Evolutionary conservation across 2,888 invertebrate genomes (phyloP), one percentile per base, ranked within the genome.

Genomic region (Blomia tropicalis): DNA sequence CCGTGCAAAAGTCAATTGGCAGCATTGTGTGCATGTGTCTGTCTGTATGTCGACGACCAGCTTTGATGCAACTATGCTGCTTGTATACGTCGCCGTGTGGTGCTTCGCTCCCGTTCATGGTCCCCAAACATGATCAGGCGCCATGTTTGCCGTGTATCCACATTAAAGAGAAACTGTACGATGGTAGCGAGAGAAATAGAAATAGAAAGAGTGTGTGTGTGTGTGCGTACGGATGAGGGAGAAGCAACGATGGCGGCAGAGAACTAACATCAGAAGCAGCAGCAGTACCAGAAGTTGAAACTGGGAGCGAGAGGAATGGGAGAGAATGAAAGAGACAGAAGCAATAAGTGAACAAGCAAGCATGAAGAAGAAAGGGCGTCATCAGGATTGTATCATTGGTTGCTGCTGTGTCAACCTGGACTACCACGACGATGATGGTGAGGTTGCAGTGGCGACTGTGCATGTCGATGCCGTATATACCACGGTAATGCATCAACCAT

Each of bases 1-100:
- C 51, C 51, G 51, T 47, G 51, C 51, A 47, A 27, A 27, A 47
- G 51, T 22, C 51, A 47, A 47, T 47, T 47, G 51, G 51, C 51
- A 27, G 51, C 51, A 27, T 22, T 36, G 36, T 36, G 36, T 17
- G n/a, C n/a, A n/a, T n/a, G n/a, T 36, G 36, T 36, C 36, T 7
- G 36, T 17, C 36, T 36, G 36, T 11, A 7, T 36, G 36, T 7
- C 36, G n/a, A n/a, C n/a, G n/a, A n/a, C n/a, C n/a, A n/a, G n/a
- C n/a, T n/a, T n/a, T n/a, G n/a, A n/a, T 36, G 7, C 36, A 36
- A 36, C 36, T 36, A n/a, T n/a, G n/a, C n/a, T n/a, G n/a, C n/a
- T n/a, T n/a, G 36, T 36, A 17, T 36, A 17, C 36, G 36, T 36
- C 7, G 7, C 7, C 17, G 36, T 36, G 17, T 36, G 36, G 36